These are phyloP conservation scores for Protodeltote pygarga DNA, from an alignment of 2,888 invertebrate genomes.

Conservation along the genomic window DNA sequence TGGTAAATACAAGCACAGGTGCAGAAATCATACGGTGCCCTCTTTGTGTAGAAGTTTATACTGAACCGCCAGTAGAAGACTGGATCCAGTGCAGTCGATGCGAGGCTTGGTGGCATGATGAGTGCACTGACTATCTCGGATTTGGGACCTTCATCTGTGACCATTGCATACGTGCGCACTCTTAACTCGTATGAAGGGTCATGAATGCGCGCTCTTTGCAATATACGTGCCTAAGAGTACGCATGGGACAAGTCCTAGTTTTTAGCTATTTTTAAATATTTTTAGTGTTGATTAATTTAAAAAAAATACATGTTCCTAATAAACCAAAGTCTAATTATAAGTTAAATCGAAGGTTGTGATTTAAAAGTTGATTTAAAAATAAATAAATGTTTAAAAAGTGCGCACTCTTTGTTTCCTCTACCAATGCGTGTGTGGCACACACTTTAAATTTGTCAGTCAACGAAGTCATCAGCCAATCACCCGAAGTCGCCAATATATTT, in stretches of 20 bases:
- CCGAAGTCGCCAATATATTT: too few species aligned
- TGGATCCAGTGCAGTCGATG: conserved; percentile 3
- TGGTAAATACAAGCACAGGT: neutral
- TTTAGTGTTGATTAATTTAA: neutral
- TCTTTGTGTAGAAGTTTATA: too few species aligned
- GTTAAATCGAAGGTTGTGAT: neutral
- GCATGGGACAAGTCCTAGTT: neutral
- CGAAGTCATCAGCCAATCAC: conserved; percentile 9
- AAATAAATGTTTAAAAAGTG: neutral
- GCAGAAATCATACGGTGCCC: neutral
- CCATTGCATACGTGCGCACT: neutral
- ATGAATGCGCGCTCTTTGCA: neutral
- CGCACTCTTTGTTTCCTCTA: neutral
- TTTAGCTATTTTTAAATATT: conserved; percentile 4
- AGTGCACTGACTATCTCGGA: conserved; percentile 10
- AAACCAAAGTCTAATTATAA: neutral
- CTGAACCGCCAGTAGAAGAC: too few species aligned
- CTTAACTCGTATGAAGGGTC: neutral
- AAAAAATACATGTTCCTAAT: neutral
- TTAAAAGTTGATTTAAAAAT: neutral
- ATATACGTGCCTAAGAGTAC: neutral
- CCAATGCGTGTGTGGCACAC: conserved; percentile 20
- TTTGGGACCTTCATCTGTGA: conserved; percentile 1
- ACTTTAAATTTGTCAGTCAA: conserved; percentile 19
- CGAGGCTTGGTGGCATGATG: conserved; percentile 14